Percentiles rank a stretch among this genome's conserved stretches.
Evolutionary conservation across 2,797 vertebrate species (phyloP).

Genomic region (Todus mexicanus): DNA sequence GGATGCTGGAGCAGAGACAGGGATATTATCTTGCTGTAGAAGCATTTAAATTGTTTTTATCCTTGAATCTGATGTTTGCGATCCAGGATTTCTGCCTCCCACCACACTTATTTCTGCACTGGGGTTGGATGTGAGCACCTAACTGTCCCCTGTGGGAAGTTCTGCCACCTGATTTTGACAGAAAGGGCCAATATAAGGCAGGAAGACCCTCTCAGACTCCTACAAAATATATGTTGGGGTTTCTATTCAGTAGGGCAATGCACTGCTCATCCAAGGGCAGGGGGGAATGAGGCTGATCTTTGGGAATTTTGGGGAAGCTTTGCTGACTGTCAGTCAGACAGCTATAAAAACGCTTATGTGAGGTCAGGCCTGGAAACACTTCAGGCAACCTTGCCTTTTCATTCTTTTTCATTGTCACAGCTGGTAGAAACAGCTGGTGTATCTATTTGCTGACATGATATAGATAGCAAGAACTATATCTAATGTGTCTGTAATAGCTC

Average conservation of each 20-base stretch:
- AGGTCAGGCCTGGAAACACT: neutral
- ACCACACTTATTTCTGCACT: neutral
- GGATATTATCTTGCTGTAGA: neutral
- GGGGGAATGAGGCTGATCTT: neutral
- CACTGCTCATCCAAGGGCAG: accelerated
- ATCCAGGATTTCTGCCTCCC: neutral
- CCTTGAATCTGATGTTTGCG: neutral
- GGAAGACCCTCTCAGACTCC: neutral
- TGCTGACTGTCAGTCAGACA: neutral
- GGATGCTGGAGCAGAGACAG: neutral
- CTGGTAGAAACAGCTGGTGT: neutral
- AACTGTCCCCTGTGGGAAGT: neutral
- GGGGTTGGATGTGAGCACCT: neutral
- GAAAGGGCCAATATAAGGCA: neutral
- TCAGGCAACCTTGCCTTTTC: no score
- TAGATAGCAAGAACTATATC: neutral
- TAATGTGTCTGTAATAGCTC: neutral
- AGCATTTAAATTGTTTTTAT: neutral
- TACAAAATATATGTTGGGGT: neutral
- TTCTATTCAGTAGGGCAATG: neutral
- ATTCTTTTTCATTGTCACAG: neutral
- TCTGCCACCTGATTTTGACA: neutral
- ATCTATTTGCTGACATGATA: neutral
- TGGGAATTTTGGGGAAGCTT: neutral
- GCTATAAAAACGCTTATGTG: neutral